These are phyloP conservation scores for Gouania willdenowi DNA, from an alignment of 2,797 vertebrate species.

Conservation along the genomic window DNA sequence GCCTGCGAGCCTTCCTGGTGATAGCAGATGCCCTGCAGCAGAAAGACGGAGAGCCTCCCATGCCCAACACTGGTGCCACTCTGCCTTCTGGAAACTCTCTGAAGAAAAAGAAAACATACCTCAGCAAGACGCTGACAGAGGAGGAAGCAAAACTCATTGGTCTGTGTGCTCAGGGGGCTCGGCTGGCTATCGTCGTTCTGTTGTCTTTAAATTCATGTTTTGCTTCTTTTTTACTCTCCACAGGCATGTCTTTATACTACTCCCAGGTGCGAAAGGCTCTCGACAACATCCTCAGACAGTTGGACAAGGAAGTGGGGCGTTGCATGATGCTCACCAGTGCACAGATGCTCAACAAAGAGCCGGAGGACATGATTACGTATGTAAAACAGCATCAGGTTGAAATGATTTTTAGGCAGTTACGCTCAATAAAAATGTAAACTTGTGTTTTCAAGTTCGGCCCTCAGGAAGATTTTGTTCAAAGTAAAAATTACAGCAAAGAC, in stretches of 20 bases:
- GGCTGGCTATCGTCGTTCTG: no score
- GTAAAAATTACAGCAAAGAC: no score
- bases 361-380: slow-evolving; percentile 94
- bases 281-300: slow-evolving; percentile 94
- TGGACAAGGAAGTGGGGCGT: slow-evolving; percentile 97
- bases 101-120: slow-evolving; percentile 97
- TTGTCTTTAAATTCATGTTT: neutral
- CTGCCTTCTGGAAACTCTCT: slow-evolving; percentile 96
- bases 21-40: slow-evolving; percentile 97
- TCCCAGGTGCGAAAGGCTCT: slow-evolving; percentile 96
- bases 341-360: slow-evolving; percentile 98
- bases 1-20: slow-evolving; percentile 93
- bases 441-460: no score
- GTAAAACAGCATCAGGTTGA: no score
- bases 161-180: no score
- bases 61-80: slow-evolving; percentile 97
- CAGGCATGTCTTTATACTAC: slow-evolving; percentile 98
- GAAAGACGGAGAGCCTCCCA: slow-evolving; percentile 97
- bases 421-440: no score
- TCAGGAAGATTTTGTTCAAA: no score
- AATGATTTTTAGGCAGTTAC: no score
- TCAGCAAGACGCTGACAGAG: slow-evolving; percentile 98
- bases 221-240: slow-evolving; percentile 15
- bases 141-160: slow-evolving; percentile 98
- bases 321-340: slow-evolving; percentile 98